These are phyloP conservation scores for Leptinotarsa peninsularis DNA, from an alignment of 2,888 invertebrate species.

Conservation along the genomic window DNA sequence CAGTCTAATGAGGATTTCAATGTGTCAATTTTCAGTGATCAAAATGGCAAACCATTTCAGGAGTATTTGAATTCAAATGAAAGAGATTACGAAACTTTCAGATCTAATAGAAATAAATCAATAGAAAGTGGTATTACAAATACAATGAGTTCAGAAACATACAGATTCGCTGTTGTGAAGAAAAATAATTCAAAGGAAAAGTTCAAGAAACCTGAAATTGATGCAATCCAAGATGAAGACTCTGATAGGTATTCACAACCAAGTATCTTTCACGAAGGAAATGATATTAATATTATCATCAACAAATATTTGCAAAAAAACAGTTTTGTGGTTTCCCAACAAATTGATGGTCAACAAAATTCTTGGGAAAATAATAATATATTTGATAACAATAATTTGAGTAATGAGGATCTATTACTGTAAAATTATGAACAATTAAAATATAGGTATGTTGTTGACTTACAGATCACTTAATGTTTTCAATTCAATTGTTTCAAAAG, in stretches of 20 bases:
- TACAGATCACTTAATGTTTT: no score
- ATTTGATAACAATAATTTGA: conserved; percentile 30
- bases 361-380: conserved; percentile 20
- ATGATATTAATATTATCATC: conserved; percentile 44
- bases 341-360: not conserved
- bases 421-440: not conserved
- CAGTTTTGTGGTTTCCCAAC: not conserved
- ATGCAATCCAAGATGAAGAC: not conserved
- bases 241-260: conserved; percentile 34
- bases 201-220: not conserved
- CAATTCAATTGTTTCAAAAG: no score
- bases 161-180: not conserved
- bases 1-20: conserved; percentile 41
- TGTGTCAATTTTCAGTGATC: conserved; percentile 51
- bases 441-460: no score
- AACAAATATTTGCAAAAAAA: conserved; percentile 41
- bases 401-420: conserved; percentile 28
- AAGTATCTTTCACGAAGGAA: conserved; percentile 50
- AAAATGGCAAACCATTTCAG: conserved; percentile 53
- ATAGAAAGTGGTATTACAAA: not conserved
- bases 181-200: not conserved
- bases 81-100: conserved; percentile 51
- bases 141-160: not conserved
- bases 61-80: conserved; percentile 54
- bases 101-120: conserved; percentile 37